Conservation (phyloP, 23 tunicate genomes). For the Trididemnum nubilum region DNA sequence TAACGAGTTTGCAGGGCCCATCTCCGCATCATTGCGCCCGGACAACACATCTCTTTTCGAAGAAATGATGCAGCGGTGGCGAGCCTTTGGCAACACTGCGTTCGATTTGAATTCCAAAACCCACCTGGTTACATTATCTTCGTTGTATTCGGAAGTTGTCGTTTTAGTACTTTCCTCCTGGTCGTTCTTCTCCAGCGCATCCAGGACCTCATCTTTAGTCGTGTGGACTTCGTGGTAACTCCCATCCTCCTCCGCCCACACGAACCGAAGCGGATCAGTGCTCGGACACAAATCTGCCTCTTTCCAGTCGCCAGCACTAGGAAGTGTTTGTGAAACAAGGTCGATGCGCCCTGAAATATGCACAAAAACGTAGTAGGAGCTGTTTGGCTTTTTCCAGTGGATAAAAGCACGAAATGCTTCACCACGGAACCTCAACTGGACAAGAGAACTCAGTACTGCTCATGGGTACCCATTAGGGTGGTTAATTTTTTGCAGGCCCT, state of each 20-base stretch:
- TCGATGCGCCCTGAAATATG: conserved; percentile 61
- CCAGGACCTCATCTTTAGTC: conserved; percentile 9
- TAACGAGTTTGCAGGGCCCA: neutral
- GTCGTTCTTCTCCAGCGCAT: neutral
- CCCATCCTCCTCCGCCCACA: conserved; percentile 23
- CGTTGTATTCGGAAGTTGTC: neutral
- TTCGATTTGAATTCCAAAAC: too few relatives aligned
- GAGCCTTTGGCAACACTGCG: too few relatives aligned
- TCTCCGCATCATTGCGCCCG: neutral
- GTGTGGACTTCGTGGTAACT: neutral
- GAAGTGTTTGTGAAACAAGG: conserved; percentile 55
- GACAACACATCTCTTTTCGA: neutral
- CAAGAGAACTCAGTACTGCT: neutral
- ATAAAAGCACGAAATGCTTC: too few relatives aligned
- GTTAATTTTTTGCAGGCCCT: too few relatives aligned
- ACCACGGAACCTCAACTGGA: neutral
- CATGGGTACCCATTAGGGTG: too few relatives aligned
- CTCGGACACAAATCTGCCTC: conserved; percentile 55
- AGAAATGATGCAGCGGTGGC: too few relatives aligned
- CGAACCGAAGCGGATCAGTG: conserved; percentile 72
- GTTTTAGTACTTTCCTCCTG: neutral
- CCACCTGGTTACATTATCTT: conserved; percentile 35
- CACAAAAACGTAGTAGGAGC: too few relatives aligned
- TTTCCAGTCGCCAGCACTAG: conserved; percentile 58
- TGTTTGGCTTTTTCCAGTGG: neutral